These are phyloP conservation scores for Drosophila insularis DNA, from an alignment of 1,140 invertebrate species.

Conservation along the genomic window DNA sequence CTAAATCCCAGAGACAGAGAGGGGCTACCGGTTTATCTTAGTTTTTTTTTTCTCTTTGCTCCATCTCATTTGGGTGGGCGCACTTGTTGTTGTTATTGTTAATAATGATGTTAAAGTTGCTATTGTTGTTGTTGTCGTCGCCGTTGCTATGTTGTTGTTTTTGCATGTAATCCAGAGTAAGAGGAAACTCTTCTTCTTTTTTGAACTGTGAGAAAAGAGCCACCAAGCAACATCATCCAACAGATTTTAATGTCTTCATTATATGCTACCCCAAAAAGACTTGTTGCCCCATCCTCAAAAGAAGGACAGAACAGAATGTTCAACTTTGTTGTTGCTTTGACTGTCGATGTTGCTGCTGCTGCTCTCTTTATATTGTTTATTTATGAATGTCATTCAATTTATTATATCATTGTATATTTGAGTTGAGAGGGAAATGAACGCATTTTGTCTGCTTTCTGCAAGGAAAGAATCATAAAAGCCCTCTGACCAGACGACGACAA, in stretches of 20 bases:
- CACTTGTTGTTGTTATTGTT: conserved; percentile 75
- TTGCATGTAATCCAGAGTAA: conserved; percentile 55
- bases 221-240: background rate
- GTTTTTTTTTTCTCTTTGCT: background rate
- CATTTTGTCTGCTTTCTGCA: conserved; percentile 53
- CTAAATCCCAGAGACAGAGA: conserved; percentile 19
- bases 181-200: conserved; percentile 7
- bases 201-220: conserved; percentile 39
- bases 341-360: background rate
- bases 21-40: conserved; percentile 55
- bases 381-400: conserved; percentile 81
- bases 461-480: conserved; percentile 43
- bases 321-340: background rate
- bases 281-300: conserved; percentile 10
- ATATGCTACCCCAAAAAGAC: conserved; percentile 43
- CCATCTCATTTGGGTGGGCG: conserved; percentile 55
- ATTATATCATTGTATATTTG: conserved; percentile 81
- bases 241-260: conserved; percentile 74
- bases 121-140: conserved; percentile 65
- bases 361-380: conserved; percentile 70
- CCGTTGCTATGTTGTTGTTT: conserved; percentile 60
- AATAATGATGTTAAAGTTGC: conserved; percentile 67
- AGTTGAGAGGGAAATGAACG: conserved; percentile 79
- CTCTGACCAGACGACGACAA: conserved; percentile 58
- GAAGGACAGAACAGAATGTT: background rate